Evolutionary conservation across 1,140 invertebrate species (phyloP), one percentile per base, ranked within the genome.

Genomic region (Nasonia giraulti): DNA sequence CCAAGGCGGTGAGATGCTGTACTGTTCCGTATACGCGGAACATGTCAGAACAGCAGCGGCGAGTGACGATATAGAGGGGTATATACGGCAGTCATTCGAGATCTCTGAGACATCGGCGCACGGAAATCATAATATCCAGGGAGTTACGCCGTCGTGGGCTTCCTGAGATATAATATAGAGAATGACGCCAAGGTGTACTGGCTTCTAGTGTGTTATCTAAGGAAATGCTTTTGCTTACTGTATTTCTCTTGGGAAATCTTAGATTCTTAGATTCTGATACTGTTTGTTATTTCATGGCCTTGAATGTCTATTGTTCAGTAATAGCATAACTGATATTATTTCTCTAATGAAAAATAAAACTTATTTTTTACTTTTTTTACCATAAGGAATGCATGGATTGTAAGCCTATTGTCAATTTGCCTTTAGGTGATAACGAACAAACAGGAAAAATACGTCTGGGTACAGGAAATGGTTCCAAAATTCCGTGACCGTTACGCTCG

Each of bases 21-120:
- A n/a, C 6, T 20, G 55, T 7, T n/a, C 20, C 17, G 17, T 7
- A 33, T 17, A 11, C 5, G 23, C 27, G 68, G 10, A 11, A 12
- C 69, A 33, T 71, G 20, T 71, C 69, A 71, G 27, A 69, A 69
- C n/a, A 71, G 31, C 69, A 71, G 1, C 14, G 73, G 37, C 6
- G 73, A 31, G 0, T 17, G 27, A 62, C 55, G 20, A 62, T 62
- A 62, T 62, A 62, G 55, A 50, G 47, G 55, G 5, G 4, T 62
- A 62, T 62, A 7, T 20, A 27, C 27, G 17, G 55, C 5, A 77
- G 75, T 77, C 47, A 77, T 77, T 77, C 23, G 47, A 77, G 75
- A 77, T 77, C 44, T 44, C 44, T 55, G 44, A 50, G 75, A 75
- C 33, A 27, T 40, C 37, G 73, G 37, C 37, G 37, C 73, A 44